Conservation (phyloP, 2,113 vertebrate species). For the Motacilla tschutschensis region DNA sequence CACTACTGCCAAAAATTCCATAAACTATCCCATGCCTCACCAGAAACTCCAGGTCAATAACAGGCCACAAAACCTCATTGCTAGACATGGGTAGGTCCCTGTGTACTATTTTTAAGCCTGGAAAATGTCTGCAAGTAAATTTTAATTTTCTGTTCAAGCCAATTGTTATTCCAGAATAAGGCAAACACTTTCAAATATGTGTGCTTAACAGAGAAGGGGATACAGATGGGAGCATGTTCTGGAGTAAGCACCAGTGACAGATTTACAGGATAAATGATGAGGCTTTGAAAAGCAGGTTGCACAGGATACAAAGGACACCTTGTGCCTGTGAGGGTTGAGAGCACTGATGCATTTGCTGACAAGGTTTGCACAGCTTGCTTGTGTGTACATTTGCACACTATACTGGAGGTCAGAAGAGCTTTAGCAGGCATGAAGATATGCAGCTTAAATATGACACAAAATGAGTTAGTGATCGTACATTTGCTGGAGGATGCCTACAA, state of each 20-base stretch:
- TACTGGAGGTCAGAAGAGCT: constrained; percentile 18
- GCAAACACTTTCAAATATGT: neutral
- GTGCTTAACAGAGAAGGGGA: neutral
- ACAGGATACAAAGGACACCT: neutral
- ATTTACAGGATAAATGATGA: constrained; percentile 12
- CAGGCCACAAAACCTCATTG: neutral
- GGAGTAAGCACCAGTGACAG: neutral
- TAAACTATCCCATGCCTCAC: neutral
- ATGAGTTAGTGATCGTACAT: constrained; percentile 11
- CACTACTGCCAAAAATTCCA: neutral
- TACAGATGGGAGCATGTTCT: neutral
- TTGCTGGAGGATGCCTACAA: neutral
- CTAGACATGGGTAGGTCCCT: neutral
- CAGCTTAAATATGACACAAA: constrained; percentile 5
- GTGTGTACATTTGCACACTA: neutral
- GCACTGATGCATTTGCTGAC: neutral
- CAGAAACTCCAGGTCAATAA: neutral
- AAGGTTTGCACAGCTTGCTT: constrained; percentile 28
- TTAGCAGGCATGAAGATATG: constrained; percentile 5
- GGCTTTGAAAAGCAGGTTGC: neutral
- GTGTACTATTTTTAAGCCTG: neutral
- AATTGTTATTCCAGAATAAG: neutral
- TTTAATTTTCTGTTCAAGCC: neutral
- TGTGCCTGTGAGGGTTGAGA: neutral
- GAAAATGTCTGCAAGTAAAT: neutral